These are phyloP conservation scores for Microcebus murinus DNA, from an alignment of 2,113 vertebrate species.

Conservation along the genomic window DNA sequence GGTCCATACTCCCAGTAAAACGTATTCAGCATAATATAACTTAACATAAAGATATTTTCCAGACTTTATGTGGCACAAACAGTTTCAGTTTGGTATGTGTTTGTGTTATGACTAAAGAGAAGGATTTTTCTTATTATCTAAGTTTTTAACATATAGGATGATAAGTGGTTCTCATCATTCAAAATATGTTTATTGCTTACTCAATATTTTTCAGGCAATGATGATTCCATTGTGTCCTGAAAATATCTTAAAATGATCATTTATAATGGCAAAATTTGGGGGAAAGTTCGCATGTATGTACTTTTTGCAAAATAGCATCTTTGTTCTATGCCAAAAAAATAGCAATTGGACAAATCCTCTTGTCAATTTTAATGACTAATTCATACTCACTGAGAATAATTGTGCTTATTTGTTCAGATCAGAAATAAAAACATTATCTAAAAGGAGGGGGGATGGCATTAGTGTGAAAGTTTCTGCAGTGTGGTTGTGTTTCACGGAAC, in stretches of 20 bases:
- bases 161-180: not conserved
- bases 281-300: not conserved
- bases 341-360: not conserved
- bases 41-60: constrained; percentile 2
- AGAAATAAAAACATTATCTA: not conserved
- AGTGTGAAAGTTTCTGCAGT: not conserved
- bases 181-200: not conserved
- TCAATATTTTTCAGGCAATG: not conserved
- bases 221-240: not conserved
- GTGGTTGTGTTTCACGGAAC: not conserved
- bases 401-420: constrained; percentile 38
- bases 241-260: constrained; percentile 12
- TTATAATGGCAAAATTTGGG: constrained; percentile 26
- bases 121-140: not conserved
- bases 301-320: not conserved
- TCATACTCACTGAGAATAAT: constrained; percentile 9
- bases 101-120: constrained; percentile 30
- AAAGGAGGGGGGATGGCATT: not conserved
- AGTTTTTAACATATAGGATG: constrained; percentile 24
- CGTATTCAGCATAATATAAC: constrained; percentile 10
- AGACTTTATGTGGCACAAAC: constrained; percentile 16
- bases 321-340: constrained; percentile 35
- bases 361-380: constrained; percentile 20
- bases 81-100: constrained; percentile 49
- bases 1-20: constrained; percentile 65